Percentiles rank a stretch among this genome's conserved stretches.
Evolutionary conservation across 2,113 vertebrate genomes (phyloP).

Genomic region (Loxodonta africana): DNA sequence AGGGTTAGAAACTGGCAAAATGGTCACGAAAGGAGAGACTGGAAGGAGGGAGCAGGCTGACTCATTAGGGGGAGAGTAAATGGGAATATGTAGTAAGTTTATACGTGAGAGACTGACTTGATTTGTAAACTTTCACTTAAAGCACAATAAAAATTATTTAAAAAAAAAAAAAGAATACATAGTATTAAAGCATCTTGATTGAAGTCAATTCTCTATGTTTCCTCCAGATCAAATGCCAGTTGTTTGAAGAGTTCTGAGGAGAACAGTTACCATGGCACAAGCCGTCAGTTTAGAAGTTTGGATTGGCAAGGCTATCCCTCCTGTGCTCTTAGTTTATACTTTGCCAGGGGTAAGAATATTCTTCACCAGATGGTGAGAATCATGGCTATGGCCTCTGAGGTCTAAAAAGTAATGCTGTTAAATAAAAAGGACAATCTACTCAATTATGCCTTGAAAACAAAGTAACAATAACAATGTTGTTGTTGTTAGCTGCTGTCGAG

Average conservation of each 20-base stretch:
- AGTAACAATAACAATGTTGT: neutral
- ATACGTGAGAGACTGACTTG: too few relatives aligned
- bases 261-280: neutral
- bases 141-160: too few relatives aligned
- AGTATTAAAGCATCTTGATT: slow-evolving; percentile 19
- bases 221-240: slow-evolving; percentile 27
- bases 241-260: slow-evolving; percentile 1
- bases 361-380: neutral
- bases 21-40: too few relatives aligned
- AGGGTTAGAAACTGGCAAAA: too few relatives aligned
- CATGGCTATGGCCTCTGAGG: neutral
- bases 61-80: too few relatives aligned
- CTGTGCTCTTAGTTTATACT: neutral
- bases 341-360: neutral
- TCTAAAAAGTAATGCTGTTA: neutral
- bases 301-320: neutral
- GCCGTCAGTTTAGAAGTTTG: neutral
- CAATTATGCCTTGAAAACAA: slow-evolving; percentile 37
- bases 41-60: too few relatives aligned
- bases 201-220: slow-evolving; percentile 56
- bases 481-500: too few relatives aligned
- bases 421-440: slow-evolving; percentile 4
- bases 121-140: too few relatives aligned
- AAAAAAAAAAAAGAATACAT: neutral
- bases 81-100: too few relatives aligned